Evolutionary conservation across 2,797 vertebrate genomes (phyloP).

Genomic region (Poecilia wingei): DNA sequence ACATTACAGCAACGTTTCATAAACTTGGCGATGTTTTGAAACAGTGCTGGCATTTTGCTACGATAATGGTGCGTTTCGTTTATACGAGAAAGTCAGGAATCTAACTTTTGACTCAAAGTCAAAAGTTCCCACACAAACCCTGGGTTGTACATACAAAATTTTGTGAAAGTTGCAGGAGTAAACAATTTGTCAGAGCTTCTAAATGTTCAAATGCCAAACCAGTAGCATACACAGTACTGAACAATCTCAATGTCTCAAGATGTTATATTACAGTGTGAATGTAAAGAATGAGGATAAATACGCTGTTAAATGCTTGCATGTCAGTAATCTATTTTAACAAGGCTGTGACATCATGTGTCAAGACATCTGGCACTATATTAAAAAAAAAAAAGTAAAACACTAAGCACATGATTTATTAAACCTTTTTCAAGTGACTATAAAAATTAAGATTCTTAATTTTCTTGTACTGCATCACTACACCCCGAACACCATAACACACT

Average conservation of each 20-base stretch:
- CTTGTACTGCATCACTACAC: neutral
- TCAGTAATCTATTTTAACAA: neutral
- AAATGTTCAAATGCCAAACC: neutral
- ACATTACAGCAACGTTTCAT: too few species aligned
- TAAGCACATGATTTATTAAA: neutral
- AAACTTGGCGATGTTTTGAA: conserved; percentile 18
- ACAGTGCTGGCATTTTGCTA: conserved; percentile 13
- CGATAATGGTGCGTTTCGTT: conserved; percentile 4
- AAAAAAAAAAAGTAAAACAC: neutral
- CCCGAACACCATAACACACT: neutral
- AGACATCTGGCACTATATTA: neutral
- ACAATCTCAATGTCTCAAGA: neutral
- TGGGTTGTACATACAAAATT: neutral
- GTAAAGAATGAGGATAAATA: neutral
- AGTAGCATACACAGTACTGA: neutral
- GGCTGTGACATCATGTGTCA: neutral
- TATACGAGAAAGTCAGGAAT: neutral
- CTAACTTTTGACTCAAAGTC: neutral
- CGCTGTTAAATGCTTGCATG: neutral
- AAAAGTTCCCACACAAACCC: neutral
- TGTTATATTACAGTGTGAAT: neutral
- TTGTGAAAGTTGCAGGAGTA: neutral
- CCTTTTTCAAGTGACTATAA: neutral
- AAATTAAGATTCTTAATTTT: neutral
- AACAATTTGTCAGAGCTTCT: neutral